phyloP scores from a whole-genome alignment of 2,797 vertebrate species.

The Parauchenoglanis punctatus region DNA sequence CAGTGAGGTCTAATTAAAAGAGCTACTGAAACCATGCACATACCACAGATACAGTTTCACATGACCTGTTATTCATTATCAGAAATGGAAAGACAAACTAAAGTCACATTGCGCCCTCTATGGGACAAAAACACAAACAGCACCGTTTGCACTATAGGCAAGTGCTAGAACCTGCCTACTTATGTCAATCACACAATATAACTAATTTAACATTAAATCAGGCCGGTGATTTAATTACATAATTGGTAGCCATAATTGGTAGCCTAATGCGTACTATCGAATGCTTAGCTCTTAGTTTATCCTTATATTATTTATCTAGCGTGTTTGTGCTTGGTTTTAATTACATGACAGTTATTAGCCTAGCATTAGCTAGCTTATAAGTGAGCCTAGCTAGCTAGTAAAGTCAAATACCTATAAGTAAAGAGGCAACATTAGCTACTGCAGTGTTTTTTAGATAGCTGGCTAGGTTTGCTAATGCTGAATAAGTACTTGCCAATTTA shows the following conservation, averaged over 20 bases:
- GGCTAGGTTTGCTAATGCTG: background rate
- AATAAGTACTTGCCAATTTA: background rate
- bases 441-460: background rate
- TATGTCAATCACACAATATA: background rate
- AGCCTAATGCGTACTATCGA: background rate
- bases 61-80: background rate
- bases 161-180: background rate
- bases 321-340: background rate
- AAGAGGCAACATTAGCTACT: too few relatives aligned
- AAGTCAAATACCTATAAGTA: background rate
- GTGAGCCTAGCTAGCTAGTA: background rate
- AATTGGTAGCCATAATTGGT: too few relatives aligned
- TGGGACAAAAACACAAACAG: background rate
- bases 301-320: too few relatives aligned
- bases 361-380: background rate
- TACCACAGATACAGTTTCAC: slow-evolving; percentile 14
- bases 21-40: background rate
- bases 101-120: slow-evolving; percentile 25
- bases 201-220: background rate
- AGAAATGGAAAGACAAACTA: background rate
- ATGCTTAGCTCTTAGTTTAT: background rate
- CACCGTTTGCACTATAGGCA: background rate
- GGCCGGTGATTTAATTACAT: background rate
- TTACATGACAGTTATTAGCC: background rate
- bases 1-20: background rate